Evolutionary conservation across 1,140 invertebrate species (phyloP), one percentile per base, ranked within the genome.

Genomic region (Adelges cooleyi): DNA sequence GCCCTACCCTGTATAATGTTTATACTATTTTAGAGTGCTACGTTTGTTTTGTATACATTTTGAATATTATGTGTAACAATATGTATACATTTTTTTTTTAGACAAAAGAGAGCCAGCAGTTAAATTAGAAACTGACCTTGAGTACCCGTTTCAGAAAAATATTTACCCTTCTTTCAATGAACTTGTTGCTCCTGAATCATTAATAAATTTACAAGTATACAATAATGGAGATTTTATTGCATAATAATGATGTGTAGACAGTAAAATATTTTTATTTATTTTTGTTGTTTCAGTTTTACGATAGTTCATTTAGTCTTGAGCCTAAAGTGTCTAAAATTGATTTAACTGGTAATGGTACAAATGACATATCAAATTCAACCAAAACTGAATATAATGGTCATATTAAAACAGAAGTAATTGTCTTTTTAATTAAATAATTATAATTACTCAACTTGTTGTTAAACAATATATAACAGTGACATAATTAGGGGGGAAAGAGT

Each of bases 271-370:
- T 48, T 48, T 20, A n/a, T 48, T 10, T 27, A 27, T 18, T 3
- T 48, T 48, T 62, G 27, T 15, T 18, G 5, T 62, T 62, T 33
- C 33, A 62, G 56, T 62, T 62, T 33, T 62, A 62, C 22, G 56
- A 62, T 11, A 62, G 56, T 62, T 36, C 56, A 11, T 62, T 62
- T 48, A 59, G 54, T 46, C 29, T 33, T 33, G n/a, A 46, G 22
- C 13, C 25, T 29, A 62, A 20, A 27, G 44, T 48, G 20, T 3
- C 17, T 20, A n/a, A 62, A 20, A 48, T 48, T 48, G 27, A 33
- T 48, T 15, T 62, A 62, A 48, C 27, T 11, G 42, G 44, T 15
- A 62, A 48, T 62, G 1, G n/a, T 15, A 20, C 42, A 13, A 27
- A 62, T 33, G 6, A 44, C 22, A 18, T 13, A 27, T 27, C 9